Base-by-base conservation (phyloP, 2,797 vertebrate species). In the Cuniculus paca region DNA sequence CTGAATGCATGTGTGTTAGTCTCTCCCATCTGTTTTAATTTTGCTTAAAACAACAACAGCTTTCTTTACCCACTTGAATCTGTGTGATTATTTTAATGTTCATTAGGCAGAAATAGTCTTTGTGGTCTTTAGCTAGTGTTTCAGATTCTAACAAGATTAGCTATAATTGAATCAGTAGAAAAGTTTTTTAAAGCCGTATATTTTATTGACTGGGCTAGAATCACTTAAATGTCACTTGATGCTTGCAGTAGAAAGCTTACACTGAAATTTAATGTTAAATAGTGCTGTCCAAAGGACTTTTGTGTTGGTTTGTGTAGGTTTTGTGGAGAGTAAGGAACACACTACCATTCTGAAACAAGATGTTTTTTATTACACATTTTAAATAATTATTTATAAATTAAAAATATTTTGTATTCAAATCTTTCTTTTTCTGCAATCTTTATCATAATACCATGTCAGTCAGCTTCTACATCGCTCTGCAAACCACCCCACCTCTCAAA, bases 1-100 rank as follows among this genome's bases (percentile, higher is more conserved):
- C 2, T 85, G 81, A 95, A 95, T 83, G 79, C 83, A 52, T 94
- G 92, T n/a, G 94, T 91, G 87, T 97, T 65, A 68, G 70, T 88
- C 96, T 95, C 39, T 82, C 95, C 97, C 96, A 95, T 97, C 95
- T 98, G 97, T 92, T 98, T 98, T 97, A 60, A 95, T 96, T 50
- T 80, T 96, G 60, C 96, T 95, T 79, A 97, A 98, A 98, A 94
- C 96, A 97, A 97, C 94, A 97, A 68, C 56, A 58, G 95, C 39
- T 97, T 97, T 96, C 70, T 94, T 80, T 92, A 77, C 60, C 42
- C 4, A 7, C 94, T 97, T 93, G 96, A 96, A 58, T 90, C 93
- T 91, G n/a, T 88, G 75, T 92, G 85, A 63, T 96, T 98, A 84
- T 89, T 97, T 81, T 36, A 80, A 93, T 95, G 48, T 90, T 96